These are phyloP conservation scores for Eubucco bourcierii DNA, from an alignment of 2,113 vertebrate genomes.

Conservation along the genomic window DNA sequence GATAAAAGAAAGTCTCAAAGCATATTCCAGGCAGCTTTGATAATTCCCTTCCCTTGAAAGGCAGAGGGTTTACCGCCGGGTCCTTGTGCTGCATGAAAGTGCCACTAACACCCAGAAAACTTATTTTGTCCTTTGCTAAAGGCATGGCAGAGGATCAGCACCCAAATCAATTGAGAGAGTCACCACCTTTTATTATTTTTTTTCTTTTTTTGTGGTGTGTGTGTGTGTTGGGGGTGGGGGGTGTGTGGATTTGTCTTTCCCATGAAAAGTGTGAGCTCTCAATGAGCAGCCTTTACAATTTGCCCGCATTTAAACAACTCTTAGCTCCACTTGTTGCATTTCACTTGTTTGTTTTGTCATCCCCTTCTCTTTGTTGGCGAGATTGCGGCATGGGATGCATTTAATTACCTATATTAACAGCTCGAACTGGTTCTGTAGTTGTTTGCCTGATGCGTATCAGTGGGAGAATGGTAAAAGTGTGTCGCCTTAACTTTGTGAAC, in stretches of 20 bases:
- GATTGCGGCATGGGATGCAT: not conserved
- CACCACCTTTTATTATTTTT: not conserved
- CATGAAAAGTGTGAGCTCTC: not conserved
- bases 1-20: not conserved
- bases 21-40: not conserved
- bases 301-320: slow-evolving; percentile 17
- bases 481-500: slow-evolving; percentile 39
- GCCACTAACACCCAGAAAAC: not conserved
- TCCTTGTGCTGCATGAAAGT: not conserved
- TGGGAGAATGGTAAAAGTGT: not conserved
- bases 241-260: not conserved
- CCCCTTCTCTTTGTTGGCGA: not conserved
- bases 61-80: not conserved
- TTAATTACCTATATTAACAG: not conserved
- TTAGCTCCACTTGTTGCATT: slow-evolving; percentile 16
- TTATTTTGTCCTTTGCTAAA: not conserved
- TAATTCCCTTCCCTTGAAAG: not conserved
- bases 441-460: not conserved
- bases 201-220: too few relatives aligned
- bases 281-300: not conserved
- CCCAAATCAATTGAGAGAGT: not conserved
- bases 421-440: not conserved
- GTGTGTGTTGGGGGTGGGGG: fast-evolving
- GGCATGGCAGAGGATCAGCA: not conserved
- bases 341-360: not conserved